Evolutionary conservation across 2,888 invertebrate species (phyloP), one percentile per base, ranked within the genome.

Genomic region (Aphodius sticticus): DNA sequence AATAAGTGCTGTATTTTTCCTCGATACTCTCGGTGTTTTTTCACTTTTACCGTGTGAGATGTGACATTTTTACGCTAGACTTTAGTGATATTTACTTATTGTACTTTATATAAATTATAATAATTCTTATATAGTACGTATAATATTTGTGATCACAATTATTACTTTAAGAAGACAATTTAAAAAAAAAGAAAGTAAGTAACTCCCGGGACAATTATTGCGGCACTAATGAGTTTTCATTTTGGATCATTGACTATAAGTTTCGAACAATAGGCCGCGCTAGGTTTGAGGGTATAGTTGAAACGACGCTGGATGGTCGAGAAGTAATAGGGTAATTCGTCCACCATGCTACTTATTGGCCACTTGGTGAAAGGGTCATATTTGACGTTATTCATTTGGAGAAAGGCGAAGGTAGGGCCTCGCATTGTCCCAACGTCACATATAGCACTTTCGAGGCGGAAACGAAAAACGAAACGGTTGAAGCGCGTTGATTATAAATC

Each of bases 161-260:
- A 37, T 37, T 76, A 76, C 76, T 37, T 2, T 38, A 37, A 35
- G 76, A 16, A 16, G 15, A 71, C 71, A 71, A 71, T 16, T 35
- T 36, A 35, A 74, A 71, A 71, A 37, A 74, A 35, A 26, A 74
- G n/a, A 74, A 74, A 74, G 26, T 36, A 35, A 35, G n/a, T n/a
- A n/a, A 87, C 86, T 87, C 87, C 86, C 85, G 81, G 84, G 83
- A 86, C 86, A 88, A 87, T 87, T 87, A 87, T 82, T 87, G 87
- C 85, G 87, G 87, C 88, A 87, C 87, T 79, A 79, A 79, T 26
- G n/a, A 70, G 12, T 53, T 53, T n/a, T 53, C 53, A 53, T 53
- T 53, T 53, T 26, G 9, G 12, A 53, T 53, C 12, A 53, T 53
- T 53, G 53, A 53, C 53, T 53, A 53, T 53, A 53, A 53, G 53